Evolutionary conservation across 2,113 vertebrate species (phyloP).

Genomic region (Podocnemis expansa): DNA sequence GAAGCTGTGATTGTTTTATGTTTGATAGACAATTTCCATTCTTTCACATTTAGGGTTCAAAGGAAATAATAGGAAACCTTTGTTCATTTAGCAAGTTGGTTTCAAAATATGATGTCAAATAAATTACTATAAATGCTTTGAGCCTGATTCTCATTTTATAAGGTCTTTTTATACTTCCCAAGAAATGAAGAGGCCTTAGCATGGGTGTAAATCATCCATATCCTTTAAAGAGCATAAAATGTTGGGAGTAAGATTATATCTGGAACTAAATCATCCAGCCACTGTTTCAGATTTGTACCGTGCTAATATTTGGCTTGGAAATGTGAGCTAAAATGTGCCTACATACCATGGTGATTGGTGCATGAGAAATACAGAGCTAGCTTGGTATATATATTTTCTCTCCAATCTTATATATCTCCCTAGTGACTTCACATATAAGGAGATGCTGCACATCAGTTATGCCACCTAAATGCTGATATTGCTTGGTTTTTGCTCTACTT

Average conservation of each 20-base stretch:
- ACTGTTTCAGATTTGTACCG: neutral
- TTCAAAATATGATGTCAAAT: neutral
- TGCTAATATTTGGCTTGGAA: neutral
- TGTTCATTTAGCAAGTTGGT: neutral
- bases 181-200: neutral
- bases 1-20: constrained; percentile 45
- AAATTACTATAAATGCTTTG: neutral
- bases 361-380: neutral
- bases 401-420: neutral
- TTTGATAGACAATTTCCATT: constrained; percentile 16
- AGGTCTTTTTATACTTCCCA: rapidly evolving
- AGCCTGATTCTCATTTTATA: constrained; percentile 1
- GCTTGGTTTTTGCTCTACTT: neutral
- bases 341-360: neutral
- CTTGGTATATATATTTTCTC: neutral
- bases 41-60: neutral
- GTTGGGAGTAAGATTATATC: neutral
- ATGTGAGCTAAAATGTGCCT: neutral
- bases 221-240: neutral
- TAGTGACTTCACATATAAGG: neutral
- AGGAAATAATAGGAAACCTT: neutral
- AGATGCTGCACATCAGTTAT: neutral
- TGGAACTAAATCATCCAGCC: neutral
- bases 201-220: neutral
- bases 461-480: neutral